A percentile compares a stretch with the other conserved stretches of the same genome.
Evolutionary conservation across 2,113 vertebrate species (phyloP).

Genomic region (Cromileptes altivelis): DNA sequence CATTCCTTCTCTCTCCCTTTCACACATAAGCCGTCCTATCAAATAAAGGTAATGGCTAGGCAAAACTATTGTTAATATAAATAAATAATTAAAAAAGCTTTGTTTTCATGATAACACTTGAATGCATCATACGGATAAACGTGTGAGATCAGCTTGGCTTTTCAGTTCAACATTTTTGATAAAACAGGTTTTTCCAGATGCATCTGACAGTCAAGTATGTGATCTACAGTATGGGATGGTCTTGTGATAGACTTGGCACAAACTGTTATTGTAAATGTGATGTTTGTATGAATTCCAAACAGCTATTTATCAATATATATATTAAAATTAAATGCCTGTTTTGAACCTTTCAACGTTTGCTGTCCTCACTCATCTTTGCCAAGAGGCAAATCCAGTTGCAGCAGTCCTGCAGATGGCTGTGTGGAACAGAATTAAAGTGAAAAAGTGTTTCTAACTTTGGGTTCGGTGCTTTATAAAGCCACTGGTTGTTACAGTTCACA

Average conservation of each 20-base stretch:
- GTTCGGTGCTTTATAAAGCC: conserved; percentile 15
- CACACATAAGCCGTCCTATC: too few species aligned
- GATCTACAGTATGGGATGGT: background rate
- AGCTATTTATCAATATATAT: background rate
- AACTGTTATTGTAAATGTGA: background rate
- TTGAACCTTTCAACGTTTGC: too few species aligned
- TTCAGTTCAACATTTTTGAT: background rate
- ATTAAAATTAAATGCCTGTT: too few species aligned
- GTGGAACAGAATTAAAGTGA: background rate
- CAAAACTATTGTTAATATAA: too few species aligned
- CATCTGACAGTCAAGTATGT: background rate
- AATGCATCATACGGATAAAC: background rate
- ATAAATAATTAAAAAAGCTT: background rate
- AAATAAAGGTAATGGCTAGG: too few species aligned
- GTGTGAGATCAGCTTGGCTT: background rate
- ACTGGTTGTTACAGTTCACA: conserved; percentile 34
- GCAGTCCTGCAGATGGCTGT: background rate
- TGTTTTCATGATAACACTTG: background rate
- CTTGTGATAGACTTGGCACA: background rate
- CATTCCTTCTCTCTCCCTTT: too few species aligned
- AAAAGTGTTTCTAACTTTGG: conserved; percentile 34
- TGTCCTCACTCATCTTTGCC: too few species aligned
- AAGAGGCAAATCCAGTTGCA: too few species aligned
- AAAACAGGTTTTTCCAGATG: background rate
- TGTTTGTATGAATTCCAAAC: background rate